Base-by-base conservation (phyloP, 2,797 vertebrate species). In the Acipenser transmontanus region DNA sequence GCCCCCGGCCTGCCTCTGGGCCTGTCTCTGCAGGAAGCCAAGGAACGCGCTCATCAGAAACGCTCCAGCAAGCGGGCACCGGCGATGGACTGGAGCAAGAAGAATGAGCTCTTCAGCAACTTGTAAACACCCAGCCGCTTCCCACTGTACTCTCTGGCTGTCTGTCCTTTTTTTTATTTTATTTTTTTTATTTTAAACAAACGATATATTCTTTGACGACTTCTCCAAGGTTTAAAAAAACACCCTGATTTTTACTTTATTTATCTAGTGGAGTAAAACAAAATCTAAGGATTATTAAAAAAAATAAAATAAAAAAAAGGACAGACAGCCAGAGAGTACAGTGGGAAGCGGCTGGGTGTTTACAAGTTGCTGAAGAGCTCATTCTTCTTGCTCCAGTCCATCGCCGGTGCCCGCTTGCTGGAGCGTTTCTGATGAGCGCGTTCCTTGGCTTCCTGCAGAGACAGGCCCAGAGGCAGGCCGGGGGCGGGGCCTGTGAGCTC, bases 311-410 rank as follows among this genome's bases (percentile, higher is more conserved):
- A 34, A 34, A 34, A 34, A 34, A 34, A 34, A 17, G 17, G 17
- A 34, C 34, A 4, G 34, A 34, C 34, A 34, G 34, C 34, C 34
- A 34, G 34, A 34, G 2, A 3, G 34, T 34, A 34, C 34, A 34
- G 34, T 34, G 34, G 34, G 34, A 34, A 34, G 34, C 34, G 34
- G 34, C 34, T 34, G 34, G 34, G 2, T 34, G 3, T 76, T 89
- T 92, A 98, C 85, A 98, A 89, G 78, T 96, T 98, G 82, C 96
- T 95, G 81, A 98, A 98, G 64, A 98, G 93, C 83, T 98, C 95
- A 0, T 98, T 98, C 86, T 97, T 97, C 93, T 96, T 97, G 91
- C 87, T 98, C 96, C 96, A 98, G 91, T 98, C 96, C 96, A 98
- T 98, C 71, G 92, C 88, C 0, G 96, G 96, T 6, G 96, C 96